These are phyloP conservation scores for Scomberomorus guttatus DNA, from an alignment of 2,797 vertebrate species.

Conservation along the genomic window DNA sequence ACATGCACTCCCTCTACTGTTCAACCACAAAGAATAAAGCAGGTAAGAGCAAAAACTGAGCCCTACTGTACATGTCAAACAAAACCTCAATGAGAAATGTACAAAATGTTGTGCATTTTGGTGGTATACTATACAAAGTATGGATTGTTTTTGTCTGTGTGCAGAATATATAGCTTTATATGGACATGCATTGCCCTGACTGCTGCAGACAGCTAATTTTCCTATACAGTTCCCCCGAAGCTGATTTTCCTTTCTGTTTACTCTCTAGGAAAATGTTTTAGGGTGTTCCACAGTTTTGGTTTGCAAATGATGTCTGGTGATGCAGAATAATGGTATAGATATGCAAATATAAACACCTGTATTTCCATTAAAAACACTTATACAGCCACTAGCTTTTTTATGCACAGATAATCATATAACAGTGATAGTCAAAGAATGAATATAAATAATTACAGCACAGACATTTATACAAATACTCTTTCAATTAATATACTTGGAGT, in stretches of 20 bases:
- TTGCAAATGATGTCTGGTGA: slow-evolving; percentile 1
- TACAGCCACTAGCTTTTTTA: not conserved
- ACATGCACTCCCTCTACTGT: slow-evolving; percentile 39
- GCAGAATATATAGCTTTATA: not conserved
- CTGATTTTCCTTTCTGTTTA: not conserved
- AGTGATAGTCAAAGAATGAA: not conserved
- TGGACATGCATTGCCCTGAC: not conserved
- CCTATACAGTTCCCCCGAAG: too few relatives aligned
- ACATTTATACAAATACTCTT: slow-evolving; percentile 1
- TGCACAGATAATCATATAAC: slow-evolving; percentile 4
- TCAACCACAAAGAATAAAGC: slow-evolving; percentile 5
- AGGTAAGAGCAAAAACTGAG: not conserved
- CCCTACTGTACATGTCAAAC: not conserved
- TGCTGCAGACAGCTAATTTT: too few relatives aligned
- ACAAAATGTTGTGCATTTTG: not conserved
- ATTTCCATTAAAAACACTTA: not conserved
- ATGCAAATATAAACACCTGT: slow-evolving; percentile 33
- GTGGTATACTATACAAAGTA: not conserved
- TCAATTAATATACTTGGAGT: not conserved
- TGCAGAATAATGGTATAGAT: not conserved
- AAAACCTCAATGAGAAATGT: not conserved
- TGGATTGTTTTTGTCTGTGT: not conserved
- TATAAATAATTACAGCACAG: slow-evolving; percentile 26
- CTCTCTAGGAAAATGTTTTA: slow-evolving; percentile 28
- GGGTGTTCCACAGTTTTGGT: not conserved